A percentile compares a stretch with the other conserved stretches of the same genome.
These are phyloP conservation scores for Scolopax rusticola DNA, from an alignment of 2,797 vertebrate genomes.

Conservation along the genomic window DNA sequence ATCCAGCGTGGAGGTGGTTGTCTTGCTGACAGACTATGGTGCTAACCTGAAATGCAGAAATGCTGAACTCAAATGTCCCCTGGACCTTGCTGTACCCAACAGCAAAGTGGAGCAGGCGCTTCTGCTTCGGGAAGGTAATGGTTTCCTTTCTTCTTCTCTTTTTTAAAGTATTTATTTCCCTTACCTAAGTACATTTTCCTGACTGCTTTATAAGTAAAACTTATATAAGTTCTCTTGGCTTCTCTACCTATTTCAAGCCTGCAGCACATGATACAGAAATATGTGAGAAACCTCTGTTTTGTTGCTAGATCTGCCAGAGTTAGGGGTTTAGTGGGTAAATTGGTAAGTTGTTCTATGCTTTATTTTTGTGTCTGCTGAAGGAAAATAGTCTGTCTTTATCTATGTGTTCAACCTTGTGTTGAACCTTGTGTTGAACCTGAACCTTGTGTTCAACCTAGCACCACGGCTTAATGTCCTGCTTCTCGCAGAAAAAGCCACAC, in stretches of 20 bases:
- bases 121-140: conserved; percentile 85
- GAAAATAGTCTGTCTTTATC: neutral
- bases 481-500: neutral
- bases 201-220: neutral
- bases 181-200: neutral
- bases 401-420: too few relatives aligned
- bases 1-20: conserved; percentile 77
- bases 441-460: neutral
- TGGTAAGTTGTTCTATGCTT: neutral
- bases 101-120: conserved; percentile 79
- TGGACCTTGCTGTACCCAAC: conserved; percentile 83
- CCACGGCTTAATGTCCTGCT: neutral
- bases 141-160: neutral
- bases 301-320: neutral
- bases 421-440: too few relatives aligned
- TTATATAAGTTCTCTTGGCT: neutral
- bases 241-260: neutral
- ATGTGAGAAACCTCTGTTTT: neutral
- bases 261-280: neutral
- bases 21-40: conserved; percentile 89
- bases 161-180: neutral
- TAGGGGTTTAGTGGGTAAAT: neutral
- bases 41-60: conserved; percentile 85
- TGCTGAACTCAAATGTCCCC: conserved; percentile 84
- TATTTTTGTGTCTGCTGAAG: neutral